A percentile compares a stretch with the other conserved stretches of the same genome.
Evolutionary conservation across 2,888 invertebrate genomes (phyloP).

Genomic region (Torymus auratus): DNA sequence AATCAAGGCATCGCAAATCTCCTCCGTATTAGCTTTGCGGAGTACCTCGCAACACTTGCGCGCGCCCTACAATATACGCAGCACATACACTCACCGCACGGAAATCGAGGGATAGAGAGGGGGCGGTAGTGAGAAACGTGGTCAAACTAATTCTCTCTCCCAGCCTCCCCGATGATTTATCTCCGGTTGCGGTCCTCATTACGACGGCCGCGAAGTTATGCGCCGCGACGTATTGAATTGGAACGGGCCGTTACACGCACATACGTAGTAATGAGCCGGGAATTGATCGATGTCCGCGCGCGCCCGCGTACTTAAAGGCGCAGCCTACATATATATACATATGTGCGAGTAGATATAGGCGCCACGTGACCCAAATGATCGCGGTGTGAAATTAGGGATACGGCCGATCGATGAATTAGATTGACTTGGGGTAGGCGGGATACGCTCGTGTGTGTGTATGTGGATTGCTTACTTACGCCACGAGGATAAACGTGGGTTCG

Average conservation of each 20-base stretch:
- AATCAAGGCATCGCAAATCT: no score
- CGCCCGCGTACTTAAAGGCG: neutral
- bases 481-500: no score
- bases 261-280: neutral
- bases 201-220: constrained; percentile 8
- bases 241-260: neutral
- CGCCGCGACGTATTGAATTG: constrained; percentile 19
- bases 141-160: constrained; percentile 14
- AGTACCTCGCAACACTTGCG: no score
- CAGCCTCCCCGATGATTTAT: constrained; percentile 18
- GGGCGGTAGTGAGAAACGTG: no score
- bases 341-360: neutral
- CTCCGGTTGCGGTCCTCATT: constrained; percentile 2
- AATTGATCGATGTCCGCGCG: constrained; percentile 10
- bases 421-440: no score
- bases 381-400: constrained; percentile 7
- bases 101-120: no score
- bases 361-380: constrained; percentile 22
- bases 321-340: neutral
- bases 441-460: no score
- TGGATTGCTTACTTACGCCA: no score
- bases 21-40: no score
- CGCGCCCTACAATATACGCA: no score
- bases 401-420: neutral
- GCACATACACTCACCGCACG: neutral